Evolutionary conservation across 2,888 invertebrate species (phyloP).

Genomic region (Eretmocerus hayati): DNA sequence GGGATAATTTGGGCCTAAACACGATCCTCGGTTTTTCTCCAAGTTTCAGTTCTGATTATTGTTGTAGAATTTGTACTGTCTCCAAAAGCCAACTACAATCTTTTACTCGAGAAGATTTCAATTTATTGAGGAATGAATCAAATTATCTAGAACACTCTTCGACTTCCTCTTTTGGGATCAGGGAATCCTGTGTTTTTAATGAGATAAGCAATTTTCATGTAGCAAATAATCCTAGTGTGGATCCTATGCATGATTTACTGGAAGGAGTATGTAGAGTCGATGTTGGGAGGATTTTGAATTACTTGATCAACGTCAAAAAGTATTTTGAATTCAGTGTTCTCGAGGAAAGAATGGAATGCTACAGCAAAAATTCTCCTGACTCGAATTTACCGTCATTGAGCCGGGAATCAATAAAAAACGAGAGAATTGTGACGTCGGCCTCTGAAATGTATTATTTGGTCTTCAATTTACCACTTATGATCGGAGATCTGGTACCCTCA

Average conservation of each 20-base stretch:
- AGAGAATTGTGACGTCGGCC: conserved; percentile 17
- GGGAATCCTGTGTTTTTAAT: conserved; percentile 7
- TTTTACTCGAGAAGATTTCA: conserved; percentile 3
- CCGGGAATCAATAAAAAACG: conserved; percentile 3
- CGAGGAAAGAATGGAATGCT: not conserved
- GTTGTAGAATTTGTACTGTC: conserved; percentile 17
- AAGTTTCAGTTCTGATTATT: conserved; percentile 18
- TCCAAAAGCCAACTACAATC: conserved; percentile 6
- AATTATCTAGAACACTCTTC: conserved; percentile 5
- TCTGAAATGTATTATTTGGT: conserved; percentile 22
- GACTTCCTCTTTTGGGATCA: not conserved
- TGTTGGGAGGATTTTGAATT: not conserved
- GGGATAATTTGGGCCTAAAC: conserved; percentile 20
- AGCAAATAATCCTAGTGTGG: not conserved
- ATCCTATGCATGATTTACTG: conserved; percentile 6
- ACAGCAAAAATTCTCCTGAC: not conserved
- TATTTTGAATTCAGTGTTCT: not conserved
- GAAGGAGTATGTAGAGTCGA: conserved; percentile 4
- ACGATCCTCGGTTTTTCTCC: conserved; percentile 17
- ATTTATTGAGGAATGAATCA: conserved; percentile 2
- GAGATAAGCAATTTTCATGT: conserved; percentile 4
- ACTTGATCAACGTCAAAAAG: not conserved
- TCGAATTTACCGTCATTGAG: not conserved
- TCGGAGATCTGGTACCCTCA: conserved; percentile 18
- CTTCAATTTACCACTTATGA: conserved; percentile 11